phyloP scores from a whole-genome alignment of 1,140 invertebrate species.

The Pseudomyrmex cubaensis region DNA sequence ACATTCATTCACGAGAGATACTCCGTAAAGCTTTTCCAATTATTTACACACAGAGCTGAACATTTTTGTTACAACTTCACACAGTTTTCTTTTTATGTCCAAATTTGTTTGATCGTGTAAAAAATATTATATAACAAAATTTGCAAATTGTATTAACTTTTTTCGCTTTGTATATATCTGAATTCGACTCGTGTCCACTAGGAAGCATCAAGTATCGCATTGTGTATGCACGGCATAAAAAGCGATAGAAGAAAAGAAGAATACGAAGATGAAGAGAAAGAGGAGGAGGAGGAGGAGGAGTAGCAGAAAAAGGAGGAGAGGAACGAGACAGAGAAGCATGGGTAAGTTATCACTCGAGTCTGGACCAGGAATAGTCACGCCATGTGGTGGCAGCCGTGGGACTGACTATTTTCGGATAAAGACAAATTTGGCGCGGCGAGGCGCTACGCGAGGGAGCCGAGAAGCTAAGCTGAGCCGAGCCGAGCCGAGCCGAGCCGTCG shows the following conservation, averaged over 20 bases:
- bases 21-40: too few relatives aligned
- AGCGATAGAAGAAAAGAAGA: background rate
- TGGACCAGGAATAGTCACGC: constrained; percentile 80
- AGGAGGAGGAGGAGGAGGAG: constrained; percentile 43
- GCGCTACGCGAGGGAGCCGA: constrained; percentile 74
- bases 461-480: constrained; percentile 37
- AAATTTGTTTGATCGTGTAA: too few relatives aligned
- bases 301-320: background rate
- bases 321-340: constrained; percentile 67
- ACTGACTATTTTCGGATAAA: constrained; percentile 91
- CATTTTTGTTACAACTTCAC: too few relatives aligned
- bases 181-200: too few relatives aligned
- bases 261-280: too few relatives aligned
- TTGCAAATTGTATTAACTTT: too few relatives aligned
- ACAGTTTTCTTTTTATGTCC: too few relatives aligned
- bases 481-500: background rate
- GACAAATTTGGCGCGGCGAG: constrained; percentile 91
- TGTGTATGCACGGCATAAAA: background rate
- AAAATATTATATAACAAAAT: too few relatives aligned
- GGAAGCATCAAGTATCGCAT: too few relatives aligned
- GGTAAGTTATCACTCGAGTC: constrained; percentile 76
- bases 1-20: background rate
- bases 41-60: too few relatives aligned
- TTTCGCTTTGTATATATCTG: too few relatives aligned
- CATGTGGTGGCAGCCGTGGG: constrained; percentile 85